phyloP scores from a whole-genome alignment of 1,140 invertebrate species.

The Hypothenemus hampei region DNA sequence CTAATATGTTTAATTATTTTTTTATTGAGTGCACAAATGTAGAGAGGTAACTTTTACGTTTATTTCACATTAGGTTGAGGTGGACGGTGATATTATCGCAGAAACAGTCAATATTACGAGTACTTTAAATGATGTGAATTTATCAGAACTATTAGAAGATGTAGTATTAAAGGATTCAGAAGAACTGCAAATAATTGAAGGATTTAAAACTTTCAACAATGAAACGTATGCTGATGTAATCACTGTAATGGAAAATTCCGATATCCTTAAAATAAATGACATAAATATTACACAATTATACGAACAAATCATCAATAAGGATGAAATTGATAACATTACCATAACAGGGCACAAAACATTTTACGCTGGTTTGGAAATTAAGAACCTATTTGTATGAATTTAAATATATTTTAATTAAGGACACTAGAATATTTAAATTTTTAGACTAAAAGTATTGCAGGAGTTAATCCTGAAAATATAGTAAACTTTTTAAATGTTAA shows the following conservation, averaged over 20 bases:
- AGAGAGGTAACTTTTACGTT: no score
- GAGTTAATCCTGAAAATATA: conserved; percentile 32
- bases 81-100: conserved; percentile 27
- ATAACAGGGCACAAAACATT: conserved; percentile 39
- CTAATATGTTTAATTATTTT: no score
- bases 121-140: conserved; percentile 34
- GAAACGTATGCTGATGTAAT: conserved; percentile 6
- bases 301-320: conserved; percentile 29
- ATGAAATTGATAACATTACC: conserved; percentile 15
- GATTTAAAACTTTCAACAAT: conserved; percentile 21
- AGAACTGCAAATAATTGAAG: conserved; percentile 31
- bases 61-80: conserved; percentile 31
- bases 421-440: conserved; percentile 16
- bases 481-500: conserved; percentile 28
- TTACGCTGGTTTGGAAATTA: conserved; percentile 34
- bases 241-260: conserved; percentile 26
- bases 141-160: conserved; percentile 36
- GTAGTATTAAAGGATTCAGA: conserved; percentile 33
- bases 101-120: conserved; percentile 25
- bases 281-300: conserved; percentile 29
- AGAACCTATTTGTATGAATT: conserved; percentile 30
- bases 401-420: not conserved
- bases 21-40: no score
- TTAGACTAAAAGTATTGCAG: conserved; percentile 28
- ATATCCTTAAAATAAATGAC: conserved; percentile 32